Evolutionary conservation across 2,888 invertebrate species (phyloP).

Genomic region (Drosophila fungiperda): DNA sequence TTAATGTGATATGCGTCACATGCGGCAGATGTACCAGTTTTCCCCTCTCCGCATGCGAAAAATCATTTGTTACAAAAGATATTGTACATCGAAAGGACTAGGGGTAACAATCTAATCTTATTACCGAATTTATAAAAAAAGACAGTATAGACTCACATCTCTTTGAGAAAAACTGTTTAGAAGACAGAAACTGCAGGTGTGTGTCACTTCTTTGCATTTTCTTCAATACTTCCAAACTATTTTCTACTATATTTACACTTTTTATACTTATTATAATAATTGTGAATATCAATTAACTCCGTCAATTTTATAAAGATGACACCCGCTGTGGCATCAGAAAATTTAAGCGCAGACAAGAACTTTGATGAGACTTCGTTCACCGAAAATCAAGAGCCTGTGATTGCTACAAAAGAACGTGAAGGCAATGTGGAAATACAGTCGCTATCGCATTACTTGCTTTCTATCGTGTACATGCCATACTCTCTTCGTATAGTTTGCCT

Average conservation of each 20-base stretch:
- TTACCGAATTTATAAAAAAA: too few relatives aligned
- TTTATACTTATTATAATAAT: background rate
- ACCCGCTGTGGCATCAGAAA: slow-evolving; percentile 6
- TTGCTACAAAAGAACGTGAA: slow-evolving; percentile 8
- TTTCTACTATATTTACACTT: background rate
- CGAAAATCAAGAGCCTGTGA: slow-evolving; percentile 34
- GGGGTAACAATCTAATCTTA: background rate
- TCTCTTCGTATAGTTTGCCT: slow-evolving; percentile 94
- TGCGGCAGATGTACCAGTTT: background rate
- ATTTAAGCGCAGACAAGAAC: slow-evolving; percentile 17
- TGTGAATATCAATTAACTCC: background rate
- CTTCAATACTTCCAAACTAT: background rate
- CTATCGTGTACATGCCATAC: slow-evolving; percentile 96
- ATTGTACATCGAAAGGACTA: background rate
- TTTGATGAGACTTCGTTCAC: slow-evolving; percentile 65
- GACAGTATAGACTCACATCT: background rate
- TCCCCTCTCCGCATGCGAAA: background rate
- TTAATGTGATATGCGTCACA: background rate
- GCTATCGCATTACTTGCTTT: slow-evolving; percentile 92
- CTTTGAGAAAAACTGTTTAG: background rate
- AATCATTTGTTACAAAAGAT: background rate
- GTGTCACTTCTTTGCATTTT: background rate
- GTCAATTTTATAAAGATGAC: slow-evolving; percentile 6
- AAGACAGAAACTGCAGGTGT: too few relatives aligned
- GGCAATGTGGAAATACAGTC: slow-evolving; percentile 84